Evolutionary conservation across 2,113 vertebrate genomes (phyloP).

Genomic region (Scartelaos histophorus): DNA sequence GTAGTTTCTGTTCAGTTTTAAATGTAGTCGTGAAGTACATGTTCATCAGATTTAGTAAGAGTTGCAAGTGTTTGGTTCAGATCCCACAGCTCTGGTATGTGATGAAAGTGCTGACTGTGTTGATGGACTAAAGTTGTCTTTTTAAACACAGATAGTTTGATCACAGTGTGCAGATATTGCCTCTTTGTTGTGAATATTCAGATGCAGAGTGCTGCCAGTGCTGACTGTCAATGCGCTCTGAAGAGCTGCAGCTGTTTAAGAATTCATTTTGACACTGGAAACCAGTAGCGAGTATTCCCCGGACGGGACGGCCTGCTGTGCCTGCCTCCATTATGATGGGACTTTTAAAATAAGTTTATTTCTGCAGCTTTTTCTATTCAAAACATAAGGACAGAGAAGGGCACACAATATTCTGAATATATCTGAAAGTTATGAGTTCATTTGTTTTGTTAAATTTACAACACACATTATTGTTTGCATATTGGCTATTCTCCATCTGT

Average conservation of each 20-base stretch:
- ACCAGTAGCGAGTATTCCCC: conserved; percentile 8
- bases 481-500: background rate
- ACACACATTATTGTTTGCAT: background rate
- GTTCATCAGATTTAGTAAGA: background rate
- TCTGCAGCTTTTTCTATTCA: background rate
- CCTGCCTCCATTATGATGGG: conserved; percentile 1
- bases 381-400: background rate
- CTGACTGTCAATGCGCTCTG: conserved; percentile 3
- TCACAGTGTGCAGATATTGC: conserved; percentile 5
- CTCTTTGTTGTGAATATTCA: conserved; percentile 13
- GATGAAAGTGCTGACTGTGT: conserved; percentile 5
- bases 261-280: conserved; percentile 25
- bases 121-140: background rate
- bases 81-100: background rate
- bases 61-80: background rate
- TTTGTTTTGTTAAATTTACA: background rate
- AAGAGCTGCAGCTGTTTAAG: conserved; percentile 17
- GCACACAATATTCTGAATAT: background rate
- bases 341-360: background rate
- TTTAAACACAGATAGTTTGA: conserved; percentile 5
- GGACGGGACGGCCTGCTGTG: background rate
- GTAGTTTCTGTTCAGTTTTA: background rate
- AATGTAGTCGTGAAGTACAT: background rate
- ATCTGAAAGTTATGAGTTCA: background rate
- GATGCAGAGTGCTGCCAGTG: conserved; percentile 4